These are phyloP conservation scores for Torymus aiolomorphi DNA, from an alignment of 2,888 invertebrate species.

Conservation along the genomic window DNA sequence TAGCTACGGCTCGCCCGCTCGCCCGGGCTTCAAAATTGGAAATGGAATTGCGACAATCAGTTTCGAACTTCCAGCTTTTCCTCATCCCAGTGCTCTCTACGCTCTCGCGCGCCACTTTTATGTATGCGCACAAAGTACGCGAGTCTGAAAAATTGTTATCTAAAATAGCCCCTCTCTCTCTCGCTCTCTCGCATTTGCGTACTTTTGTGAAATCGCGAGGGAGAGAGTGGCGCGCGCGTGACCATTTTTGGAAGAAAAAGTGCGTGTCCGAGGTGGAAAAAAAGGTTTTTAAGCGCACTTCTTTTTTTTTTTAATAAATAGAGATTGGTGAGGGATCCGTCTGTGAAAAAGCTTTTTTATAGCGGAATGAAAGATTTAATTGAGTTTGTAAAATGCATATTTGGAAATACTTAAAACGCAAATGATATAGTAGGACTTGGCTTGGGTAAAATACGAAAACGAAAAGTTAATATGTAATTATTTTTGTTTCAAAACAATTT, in stretches of 20 bases:
- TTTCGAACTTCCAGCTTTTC: constrained; percentile 49
- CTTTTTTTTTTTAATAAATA: too few relatives aligned
- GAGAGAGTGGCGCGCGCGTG: too few relatives aligned
- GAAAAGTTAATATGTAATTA: too few relatives aligned
- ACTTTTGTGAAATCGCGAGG: constrained; percentile 16
- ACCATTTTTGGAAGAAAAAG: too few relatives aligned
- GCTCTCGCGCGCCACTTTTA: not conserved
- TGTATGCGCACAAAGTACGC: constrained; percentile 31
- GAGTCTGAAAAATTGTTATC: constrained; percentile 29
- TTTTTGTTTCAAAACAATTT: too few relatives aligned
- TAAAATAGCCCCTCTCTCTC: constrained; percentile 5
- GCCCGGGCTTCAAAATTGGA: constrained; percentile 52
- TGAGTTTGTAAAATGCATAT: not conserved
- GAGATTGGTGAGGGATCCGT: too few relatives aligned
- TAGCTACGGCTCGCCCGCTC: not conserved
- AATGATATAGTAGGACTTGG: too few relatives aligned
- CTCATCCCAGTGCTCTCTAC: not conserved
- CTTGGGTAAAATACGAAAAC: too few relatives aligned
- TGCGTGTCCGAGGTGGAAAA: too few relatives aligned
- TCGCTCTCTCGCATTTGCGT: not conserved
- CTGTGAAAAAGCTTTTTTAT: too few relatives aligned
- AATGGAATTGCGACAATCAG: constrained; percentile 53
- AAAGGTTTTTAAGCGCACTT: too few relatives aligned
- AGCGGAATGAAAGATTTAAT: too few relatives aligned
- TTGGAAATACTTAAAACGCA: not conserved